These are phyloP conservation scores for Austrolebias charrua DNA, from an alignment of 2,797 vertebrate species.

Conservation along the genomic window DNA sequence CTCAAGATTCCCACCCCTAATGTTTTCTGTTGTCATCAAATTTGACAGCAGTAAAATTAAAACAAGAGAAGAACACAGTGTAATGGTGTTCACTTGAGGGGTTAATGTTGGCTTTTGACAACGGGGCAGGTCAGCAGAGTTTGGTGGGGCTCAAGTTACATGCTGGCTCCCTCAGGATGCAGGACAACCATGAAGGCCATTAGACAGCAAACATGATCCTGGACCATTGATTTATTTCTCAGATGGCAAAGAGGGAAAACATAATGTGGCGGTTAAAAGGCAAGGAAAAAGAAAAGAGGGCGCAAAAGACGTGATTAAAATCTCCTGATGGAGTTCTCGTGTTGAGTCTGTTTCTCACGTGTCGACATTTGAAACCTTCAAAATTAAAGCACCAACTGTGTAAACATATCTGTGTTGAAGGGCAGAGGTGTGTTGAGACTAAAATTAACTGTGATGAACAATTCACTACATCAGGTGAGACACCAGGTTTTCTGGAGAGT, in stretches of 20 bases:
- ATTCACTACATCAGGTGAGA: slow-evolving; percentile 2
- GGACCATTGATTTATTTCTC: slow-evolving; percentile 74
- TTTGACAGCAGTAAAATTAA: neutral
- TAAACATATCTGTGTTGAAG: neutral
- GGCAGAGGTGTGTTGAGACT: slow-evolving; percentile 6
- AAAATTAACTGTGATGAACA: slow-evolving; percentile 19
- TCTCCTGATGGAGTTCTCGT: slow-evolving; percentile 15
- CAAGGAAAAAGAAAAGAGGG: slow-evolving; percentile 23
- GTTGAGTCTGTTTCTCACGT: neutral
- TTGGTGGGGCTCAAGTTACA: slow-evolving; percentile 67
- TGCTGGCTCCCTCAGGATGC: slow-evolving; percentile 62
- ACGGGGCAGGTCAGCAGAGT: slow-evolving; percentile 36
- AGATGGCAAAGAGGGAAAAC: slow-evolving; percentile 18
- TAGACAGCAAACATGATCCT: slow-evolving; percentile 76
- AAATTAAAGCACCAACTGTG: neutral
- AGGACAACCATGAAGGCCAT: slow-evolving; percentile 62
- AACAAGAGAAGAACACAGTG: neutral
- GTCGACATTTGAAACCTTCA: too few relatives aligned
- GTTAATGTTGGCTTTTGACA: slow-evolving; percentile 40
- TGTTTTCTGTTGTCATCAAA: neutral
- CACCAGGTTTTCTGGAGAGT: too few relatives aligned
- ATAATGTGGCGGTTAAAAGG: slow-evolving; percentile 35
- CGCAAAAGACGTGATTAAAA: neutral
- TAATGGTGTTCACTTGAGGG: slow-evolving; percentile 11
- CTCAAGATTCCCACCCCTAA: too few relatives aligned